These are phyloP conservation scores for Romanogobio albipinnatus DNA, from an alignment of 2,113 vertebrate species.

Conservation along the genomic window DNA sequence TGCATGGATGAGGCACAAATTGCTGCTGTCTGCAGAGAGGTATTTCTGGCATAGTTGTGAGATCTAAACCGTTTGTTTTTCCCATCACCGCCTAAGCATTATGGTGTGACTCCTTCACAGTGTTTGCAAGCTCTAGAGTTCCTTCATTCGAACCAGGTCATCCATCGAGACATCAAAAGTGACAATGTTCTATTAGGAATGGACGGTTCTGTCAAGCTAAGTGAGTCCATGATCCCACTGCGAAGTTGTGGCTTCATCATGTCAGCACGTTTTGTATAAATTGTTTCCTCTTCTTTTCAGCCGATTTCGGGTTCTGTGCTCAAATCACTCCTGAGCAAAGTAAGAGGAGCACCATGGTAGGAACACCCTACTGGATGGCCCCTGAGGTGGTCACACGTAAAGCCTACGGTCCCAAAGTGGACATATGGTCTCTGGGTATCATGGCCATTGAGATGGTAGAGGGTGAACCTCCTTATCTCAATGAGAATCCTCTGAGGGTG, in stretches of 20 bases:
- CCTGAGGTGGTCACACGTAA: conserved; percentile 97
- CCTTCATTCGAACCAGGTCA: conserved; percentile 96
- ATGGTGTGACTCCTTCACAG: conserved; percentile 66
- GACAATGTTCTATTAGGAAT: conserved; percentile 96
- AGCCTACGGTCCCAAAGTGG: conserved; percentile 97
- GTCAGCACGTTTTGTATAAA: not conserved
- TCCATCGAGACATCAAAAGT: conserved; percentile 98
- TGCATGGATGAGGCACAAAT: conserved; percentile 99
- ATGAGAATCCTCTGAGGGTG: conserved; percentile 96
- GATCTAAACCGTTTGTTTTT: not conserved
- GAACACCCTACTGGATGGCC: conserved; percentile 98
- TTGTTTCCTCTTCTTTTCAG: conserved; percentile 67
- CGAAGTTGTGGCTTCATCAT: not conserved
- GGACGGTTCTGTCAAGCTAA: conserved; percentile 97
- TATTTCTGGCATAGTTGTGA: conserved; percentile 55
- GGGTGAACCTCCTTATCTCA: conserved; percentile 96
- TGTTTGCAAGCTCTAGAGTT: conserved; percentile 96
- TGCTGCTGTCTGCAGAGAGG: conserved; percentile 96
- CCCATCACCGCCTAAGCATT: not conserved
- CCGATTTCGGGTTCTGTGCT: conserved; percentile 97
- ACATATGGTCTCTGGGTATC: conserved; percentile 98
- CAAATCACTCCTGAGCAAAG: conserved; percentile 98
- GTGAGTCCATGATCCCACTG: conserved; percentile 75
- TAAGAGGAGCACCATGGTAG: conserved; percentile 98
- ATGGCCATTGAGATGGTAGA: conserved; percentile 99